Evolutionary conservation across 2,113 vertebrate species (phyloP).

Genomic region (Carlito syrichta): DNA sequence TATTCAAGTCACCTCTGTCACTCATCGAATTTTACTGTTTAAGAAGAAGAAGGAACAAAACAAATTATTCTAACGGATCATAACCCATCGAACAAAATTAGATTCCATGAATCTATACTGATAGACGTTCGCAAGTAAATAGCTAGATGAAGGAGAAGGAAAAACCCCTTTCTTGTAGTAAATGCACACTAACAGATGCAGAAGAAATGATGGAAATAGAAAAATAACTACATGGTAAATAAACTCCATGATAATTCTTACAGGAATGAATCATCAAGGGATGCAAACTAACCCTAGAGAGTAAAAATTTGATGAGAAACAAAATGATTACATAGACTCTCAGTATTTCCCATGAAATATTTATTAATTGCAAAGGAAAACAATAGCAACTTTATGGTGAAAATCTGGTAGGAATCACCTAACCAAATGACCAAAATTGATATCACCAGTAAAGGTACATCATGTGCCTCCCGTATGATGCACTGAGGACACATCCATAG

Average conservation of each 20-base stretch:
- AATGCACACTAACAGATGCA: neutral
- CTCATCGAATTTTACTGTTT: neutral
- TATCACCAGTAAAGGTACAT: neutral
- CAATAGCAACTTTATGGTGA: neutral
- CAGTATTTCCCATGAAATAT: neutral
- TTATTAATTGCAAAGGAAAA: neutral
- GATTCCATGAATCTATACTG: neutral
- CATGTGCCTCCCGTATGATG: neutral
- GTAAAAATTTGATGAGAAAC: neutral
- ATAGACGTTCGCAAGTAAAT: conserved; percentile 6
- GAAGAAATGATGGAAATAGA: neutral
- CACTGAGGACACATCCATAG: neutral
- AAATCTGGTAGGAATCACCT: neutral
- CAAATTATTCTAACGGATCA: neutral
- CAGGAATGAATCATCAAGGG: neutral
- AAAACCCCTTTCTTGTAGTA: neutral
- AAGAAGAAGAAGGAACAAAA: neutral
- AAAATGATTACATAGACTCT: neutral
- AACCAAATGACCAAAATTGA: neutral
- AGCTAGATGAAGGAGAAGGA: neutral
- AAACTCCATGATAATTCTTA: neutral
- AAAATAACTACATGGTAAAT: neutral
- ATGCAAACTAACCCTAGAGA: neutral
- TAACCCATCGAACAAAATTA: neutral
- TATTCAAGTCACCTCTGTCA: neutral